A percentile compares a stretch with the other conserved stretches of the same genome.
phyloP scores from a whole-genome alignment of 2,888 invertebrate species.

The Blera fallax region DNA sequence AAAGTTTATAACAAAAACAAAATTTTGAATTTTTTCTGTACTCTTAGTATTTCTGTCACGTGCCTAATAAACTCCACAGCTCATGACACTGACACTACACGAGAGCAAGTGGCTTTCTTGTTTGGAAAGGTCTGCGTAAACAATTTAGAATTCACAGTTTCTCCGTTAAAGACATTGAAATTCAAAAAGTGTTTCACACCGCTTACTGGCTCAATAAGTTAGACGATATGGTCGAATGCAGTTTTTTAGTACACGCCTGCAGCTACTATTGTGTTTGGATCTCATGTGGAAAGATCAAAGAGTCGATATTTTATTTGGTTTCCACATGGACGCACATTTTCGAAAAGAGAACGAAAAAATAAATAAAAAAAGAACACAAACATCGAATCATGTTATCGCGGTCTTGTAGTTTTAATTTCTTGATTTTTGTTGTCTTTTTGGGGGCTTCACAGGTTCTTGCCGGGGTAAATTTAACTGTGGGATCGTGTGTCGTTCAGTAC shows the following conservation, averaged over 20 bases:
- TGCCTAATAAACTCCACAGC: neutral
- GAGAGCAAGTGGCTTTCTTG: neutral
- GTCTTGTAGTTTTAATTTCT: neutral
- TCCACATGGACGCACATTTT: slow-evolving; percentile 8
- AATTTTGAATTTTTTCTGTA: neutral
- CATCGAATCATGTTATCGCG: slow-evolving; percentile 10
- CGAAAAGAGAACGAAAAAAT: neutral
- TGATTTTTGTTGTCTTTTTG: slow-evolving; percentile 2
- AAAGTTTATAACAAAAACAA: neutral
- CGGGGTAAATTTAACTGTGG: slow-evolving; percentile 73
- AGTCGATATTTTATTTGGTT: neutral
- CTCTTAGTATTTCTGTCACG: slow-evolving; percentile 29
- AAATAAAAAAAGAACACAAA: neutral
- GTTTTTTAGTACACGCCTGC: slow-evolving; percentile 8
- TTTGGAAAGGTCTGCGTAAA: slow-evolving; percentile 4
- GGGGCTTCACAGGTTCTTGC: neutral
- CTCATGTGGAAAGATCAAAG: slow-evolving; percentile 12
- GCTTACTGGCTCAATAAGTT: neutral
- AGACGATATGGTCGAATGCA: slow-evolving; percentile 21
- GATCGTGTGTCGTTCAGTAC: slow-evolving; percentile 75
- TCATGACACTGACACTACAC: neutral
- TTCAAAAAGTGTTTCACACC: slow-evolving; percentile 45
- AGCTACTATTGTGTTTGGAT: slow-evolving; percentile 10
- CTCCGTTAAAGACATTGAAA: slow-evolving; percentile 33
- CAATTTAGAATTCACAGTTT: slow-evolving; percentile 24